phyloP scores from a whole-genome alignment of 2,797 vertebrate genomes.

The Tolypeutes matacus region DNA sequence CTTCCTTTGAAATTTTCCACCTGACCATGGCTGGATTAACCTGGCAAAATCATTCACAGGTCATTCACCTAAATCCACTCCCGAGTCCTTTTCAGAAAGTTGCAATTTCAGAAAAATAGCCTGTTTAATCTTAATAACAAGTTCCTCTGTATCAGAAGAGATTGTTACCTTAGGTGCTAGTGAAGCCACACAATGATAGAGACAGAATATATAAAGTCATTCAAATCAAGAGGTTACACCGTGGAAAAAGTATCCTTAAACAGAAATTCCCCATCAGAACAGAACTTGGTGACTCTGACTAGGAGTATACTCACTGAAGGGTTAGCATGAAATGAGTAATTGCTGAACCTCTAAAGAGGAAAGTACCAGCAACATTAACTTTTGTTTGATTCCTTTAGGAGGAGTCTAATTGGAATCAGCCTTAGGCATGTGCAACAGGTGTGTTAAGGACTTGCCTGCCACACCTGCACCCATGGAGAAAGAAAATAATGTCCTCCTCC shows the following conservation, averaged over 20 bases:
- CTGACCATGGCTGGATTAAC: neutral
- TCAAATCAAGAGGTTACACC: slow-evolving; percentile 43
- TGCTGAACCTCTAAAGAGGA: slow-evolving; percentile 51
- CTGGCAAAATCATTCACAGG: neutral
- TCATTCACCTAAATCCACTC: neutral
- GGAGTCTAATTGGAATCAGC: slow-evolving; percentile 58
- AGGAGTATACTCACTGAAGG: slow-evolving; percentile 15
- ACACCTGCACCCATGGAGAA: neutral
- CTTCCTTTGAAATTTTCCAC: slow-evolving; percentile 57
- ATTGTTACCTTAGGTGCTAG: neutral
- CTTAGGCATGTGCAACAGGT: slow-evolving; percentile 25
- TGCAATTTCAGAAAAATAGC: slow-evolving; percentile 54
- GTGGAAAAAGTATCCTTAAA: slow-evolving; percentile 49
- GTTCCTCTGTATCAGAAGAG: slow-evolving; percentile 21
- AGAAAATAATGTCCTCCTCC: neutral
- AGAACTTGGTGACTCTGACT: neutral
- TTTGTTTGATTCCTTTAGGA: slow-evolving; percentile 34
- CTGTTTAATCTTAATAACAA: neutral
- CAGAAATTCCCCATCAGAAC: slow-evolving; percentile 57
- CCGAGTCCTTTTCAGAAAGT: neutral
- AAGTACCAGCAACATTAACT: neutral
- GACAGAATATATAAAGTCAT: neutral
- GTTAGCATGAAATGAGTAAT: slow-evolving; percentile 74
- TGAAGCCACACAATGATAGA: neutral
- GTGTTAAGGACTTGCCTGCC: neutral